Conservation (phyloP, 1,140 invertebrate species). For the Neocloeon triangulifer region DNA sequence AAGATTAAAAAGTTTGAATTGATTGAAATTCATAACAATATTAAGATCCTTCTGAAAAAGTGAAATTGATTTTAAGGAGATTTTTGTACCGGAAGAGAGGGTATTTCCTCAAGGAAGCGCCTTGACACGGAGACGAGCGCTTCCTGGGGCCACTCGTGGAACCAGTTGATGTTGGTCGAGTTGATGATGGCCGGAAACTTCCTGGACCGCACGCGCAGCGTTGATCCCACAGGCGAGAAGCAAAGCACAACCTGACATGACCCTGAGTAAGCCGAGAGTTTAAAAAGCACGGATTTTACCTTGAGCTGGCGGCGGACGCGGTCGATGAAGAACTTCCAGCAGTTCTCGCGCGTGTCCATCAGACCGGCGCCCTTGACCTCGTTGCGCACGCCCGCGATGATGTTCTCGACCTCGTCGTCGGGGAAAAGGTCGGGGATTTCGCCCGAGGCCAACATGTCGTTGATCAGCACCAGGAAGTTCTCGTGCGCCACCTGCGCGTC, state of each 20-base stretch:
- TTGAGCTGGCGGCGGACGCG: constrained; percentile 75
- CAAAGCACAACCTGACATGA: constrained; percentile 60
- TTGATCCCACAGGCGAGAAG: constrained; percentile 85
- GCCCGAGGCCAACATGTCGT: constrained; percentile 84
- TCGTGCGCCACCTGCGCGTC: constrained; percentile 91
- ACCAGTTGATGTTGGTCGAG: constrained; percentile 91
- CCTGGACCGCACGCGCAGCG: constrained; percentile 65
- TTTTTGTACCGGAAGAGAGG: constrained; percentile 56
- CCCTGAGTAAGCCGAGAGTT: no score
- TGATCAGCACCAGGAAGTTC: constrained; percentile 84
- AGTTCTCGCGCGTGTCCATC: constrained; percentile 75
- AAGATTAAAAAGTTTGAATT: no score
- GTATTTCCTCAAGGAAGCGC: constrained; percentile 62
- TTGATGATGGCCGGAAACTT: constrained; percentile 93
- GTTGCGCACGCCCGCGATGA: constrained; percentile 67
- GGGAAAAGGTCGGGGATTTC: constrained; percentile 89
- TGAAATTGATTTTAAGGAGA: no score
- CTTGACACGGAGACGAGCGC: constrained; percentile 79
- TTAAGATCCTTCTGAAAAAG: no score
- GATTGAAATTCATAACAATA: no score
- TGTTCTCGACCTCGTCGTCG: constrained; percentile 91
- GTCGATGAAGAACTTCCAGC: constrained; percentile 96
- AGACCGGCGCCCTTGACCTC: constrained; percentile 36
- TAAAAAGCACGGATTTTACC: constrained; percentile 22
- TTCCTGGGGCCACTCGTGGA: constrained; percentile 95